phyloP scores from a whole-genome alignment of 2,797 vertebrate species.

The Spondyliosoma cantharus region DNA sequence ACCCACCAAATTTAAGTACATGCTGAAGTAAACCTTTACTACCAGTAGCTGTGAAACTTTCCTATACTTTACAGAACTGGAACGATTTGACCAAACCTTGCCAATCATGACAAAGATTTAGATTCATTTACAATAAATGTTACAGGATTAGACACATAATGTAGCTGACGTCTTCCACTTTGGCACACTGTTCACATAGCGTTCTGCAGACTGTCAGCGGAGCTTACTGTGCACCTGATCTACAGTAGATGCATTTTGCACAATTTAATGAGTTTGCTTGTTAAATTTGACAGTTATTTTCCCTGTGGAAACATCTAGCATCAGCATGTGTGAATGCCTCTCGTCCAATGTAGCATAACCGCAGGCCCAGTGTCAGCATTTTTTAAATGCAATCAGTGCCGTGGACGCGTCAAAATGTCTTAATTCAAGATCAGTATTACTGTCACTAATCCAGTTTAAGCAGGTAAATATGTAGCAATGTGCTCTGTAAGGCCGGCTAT shows the following conservation, averaged over 20 bases:
- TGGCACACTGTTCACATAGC: background rate
- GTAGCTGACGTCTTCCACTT: background rate
- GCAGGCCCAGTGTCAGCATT: constrained; percentile 20
- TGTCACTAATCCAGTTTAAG: constrained; percentile 2
- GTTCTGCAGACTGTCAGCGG: constrained; percentile 18
- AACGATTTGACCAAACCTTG: background rate
- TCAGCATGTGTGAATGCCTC: constrained; percentile 33
- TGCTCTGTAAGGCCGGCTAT: background rate
- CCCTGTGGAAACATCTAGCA: constrained; percentile 35
- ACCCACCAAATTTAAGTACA: constrained; percentile 1
- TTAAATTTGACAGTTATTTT: constrained; percentile 46
- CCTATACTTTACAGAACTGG: background rate
- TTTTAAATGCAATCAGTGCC: constrained; percentile 1
- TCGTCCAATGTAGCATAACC: constrained; percentile 33
- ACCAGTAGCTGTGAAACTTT: background rate
- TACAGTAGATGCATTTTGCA: constrained; percentile 26
- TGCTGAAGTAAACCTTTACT: background rate
- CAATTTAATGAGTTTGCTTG: constrained; percentile 17
- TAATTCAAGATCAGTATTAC: constrained; percentile 5
- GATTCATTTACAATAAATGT: constrained; percentile 1
- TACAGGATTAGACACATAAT: constrained; percentile 1
- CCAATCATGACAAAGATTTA: background rate
- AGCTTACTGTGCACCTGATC: constrained; percentile 5
- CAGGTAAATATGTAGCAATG: background rate
- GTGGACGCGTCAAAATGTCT: background rate